phyloP scores from a whole-genome alignment of 2,888 invertebrate species.

The Limenitis camilla region DNA sequence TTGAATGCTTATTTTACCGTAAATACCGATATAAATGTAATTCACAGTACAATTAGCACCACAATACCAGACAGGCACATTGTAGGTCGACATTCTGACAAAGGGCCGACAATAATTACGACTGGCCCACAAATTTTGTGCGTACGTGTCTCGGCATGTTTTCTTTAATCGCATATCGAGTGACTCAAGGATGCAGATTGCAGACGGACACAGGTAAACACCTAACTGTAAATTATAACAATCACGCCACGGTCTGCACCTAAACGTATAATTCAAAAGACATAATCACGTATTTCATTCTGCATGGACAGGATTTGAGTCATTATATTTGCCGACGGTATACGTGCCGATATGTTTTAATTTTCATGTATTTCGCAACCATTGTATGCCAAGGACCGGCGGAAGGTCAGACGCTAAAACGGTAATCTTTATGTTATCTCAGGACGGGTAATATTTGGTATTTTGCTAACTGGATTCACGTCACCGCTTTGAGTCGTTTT shows the following conservation, averaged over 20 bases:
- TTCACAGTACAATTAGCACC: slow-evolving; percentile 15
- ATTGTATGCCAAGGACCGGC: slow-evolving; percentile 61
- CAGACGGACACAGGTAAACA: slow-evolving; percentile 29
- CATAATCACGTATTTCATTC: slow-evolving; percentile 32
- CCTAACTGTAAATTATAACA: slow-evolving; percentile 45
- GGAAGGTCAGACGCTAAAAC: slow-evolving; percentile 66
- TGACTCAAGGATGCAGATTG: slow-evolving; percentile 42
- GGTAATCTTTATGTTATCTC: slow-evolving; percentile 70
- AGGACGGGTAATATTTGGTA: slow-evolving; percentile 47
- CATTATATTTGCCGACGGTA: slow-evolving; percentile 8
- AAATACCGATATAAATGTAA: slow-evolving; percentile 4
- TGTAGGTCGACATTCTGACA: slow-evolving; percentile 30
- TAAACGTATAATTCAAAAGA: slow-evolving; percentile 26
- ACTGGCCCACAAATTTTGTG: slow-evolving; percentile 41
- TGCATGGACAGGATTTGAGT: slow-evolving; percentile 3
- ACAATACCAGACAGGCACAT: slow-evolving; percentile 10
- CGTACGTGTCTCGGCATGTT: slow-evolving; percentile 43
- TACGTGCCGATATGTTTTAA: slow-evolving; percentile 44
- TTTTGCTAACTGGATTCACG: slow-evolving; percentile 40
- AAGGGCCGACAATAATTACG: slow-evolving; percentile 52
- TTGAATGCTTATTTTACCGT: not conserved
- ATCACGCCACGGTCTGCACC: slow-evolving; percentile 31
- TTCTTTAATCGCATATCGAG: slow-evolving; percentile 38
- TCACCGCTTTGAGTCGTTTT: slow-evolving; percentile 33
- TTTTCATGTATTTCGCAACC: slow-evolving; percentile 55